Evolutionary conservation across 2,797 vertebrate species (phyloP), one percentile per base, ranked within the genome.

Genomic region (Sylvia borin): DNA sequence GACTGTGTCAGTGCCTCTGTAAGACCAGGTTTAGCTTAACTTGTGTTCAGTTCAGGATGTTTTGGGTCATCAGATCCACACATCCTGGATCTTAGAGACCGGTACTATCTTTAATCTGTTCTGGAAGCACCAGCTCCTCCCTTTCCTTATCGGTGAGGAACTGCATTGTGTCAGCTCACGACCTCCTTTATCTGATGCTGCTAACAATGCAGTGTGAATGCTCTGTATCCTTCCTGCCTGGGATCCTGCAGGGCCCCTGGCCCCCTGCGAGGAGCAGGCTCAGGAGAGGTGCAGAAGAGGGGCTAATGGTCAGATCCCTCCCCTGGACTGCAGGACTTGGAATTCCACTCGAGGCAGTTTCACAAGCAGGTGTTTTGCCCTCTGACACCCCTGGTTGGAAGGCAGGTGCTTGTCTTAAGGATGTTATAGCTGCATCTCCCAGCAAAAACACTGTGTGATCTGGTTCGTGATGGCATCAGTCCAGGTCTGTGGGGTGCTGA

Each of bases 91-190:
- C 84, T 85, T 73, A 67, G 65, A 84, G 66, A 76, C 66, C 6
- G 0, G 15, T 11, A n/a, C 27, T 97, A 81, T 96, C 88, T 97
- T 72, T 66, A 65, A 90, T 94, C 95, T 90, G n/a, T 75, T 40
- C 76, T 95, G 93, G 92, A 91, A 96, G 43, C 45, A 24, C 2
- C 19, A 1, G 83, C 85, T 90, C 96, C 95, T 95, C 96, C 96
- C 88, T 90, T 97, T 95, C 95, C 96, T 81, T 97, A 90, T 95
- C 94, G 6, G 55, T 27, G n/a, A 38, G 79, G 24, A 95, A 86
- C 88, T 92, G 77, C 76, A 97, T 96, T 97, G 95, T 97, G 85
- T 88, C 79, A 60, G 73, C 53, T 68, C 84, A 2, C 7, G 40
- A 43, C 47, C 77, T 51, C 27, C 70, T 66, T 95, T 95, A 92